Evolutionary conservation across 2,113 vertebrate genomes (phyloP).

Genomic region (Silurus meridionalis): DNA sequence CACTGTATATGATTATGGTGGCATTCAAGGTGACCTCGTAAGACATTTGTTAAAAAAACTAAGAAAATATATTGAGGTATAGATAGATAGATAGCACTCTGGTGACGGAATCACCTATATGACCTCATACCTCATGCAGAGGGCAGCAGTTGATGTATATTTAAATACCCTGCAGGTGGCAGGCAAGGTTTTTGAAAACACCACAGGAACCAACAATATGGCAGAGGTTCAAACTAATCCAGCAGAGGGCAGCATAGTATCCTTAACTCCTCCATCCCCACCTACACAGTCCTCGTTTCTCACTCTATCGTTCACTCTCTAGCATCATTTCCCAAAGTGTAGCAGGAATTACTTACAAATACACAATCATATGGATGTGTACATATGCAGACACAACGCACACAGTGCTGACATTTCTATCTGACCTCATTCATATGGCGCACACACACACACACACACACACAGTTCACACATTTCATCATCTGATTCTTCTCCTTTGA

Average conservation of each 20-base stretch:
- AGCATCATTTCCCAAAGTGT: neutral
- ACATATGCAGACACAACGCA: neutral
- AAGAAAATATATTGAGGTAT: no score
- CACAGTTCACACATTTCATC: neutral
- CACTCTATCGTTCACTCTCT: constrained; percentile 32
- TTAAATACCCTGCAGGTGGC: constrained; percentile 26
- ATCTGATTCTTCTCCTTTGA: neutral
- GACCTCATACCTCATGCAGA: neutral
- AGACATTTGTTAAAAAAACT: no score
- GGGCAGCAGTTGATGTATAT: neutral
- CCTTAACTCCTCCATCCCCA: constrained; percentile 36
- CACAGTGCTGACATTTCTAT: neutral
- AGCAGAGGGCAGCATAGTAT: constrained; percentile 63
- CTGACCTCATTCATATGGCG: neutral
- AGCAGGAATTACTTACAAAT: constrained; percentile 36
- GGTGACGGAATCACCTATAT: neutral
- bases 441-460: neutral
- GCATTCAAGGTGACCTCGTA: no score
- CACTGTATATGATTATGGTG: no score
- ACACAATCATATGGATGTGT: neutral
- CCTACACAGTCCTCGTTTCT: constrained; percentile 42
- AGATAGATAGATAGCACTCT: no score
- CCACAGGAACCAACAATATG: neutral
- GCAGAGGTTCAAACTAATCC: constrained; percentile 37
- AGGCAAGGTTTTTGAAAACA: constrained; percentile 10